A percentile compares a stretch with the other conserved stretches of the same genome.
phyloP scores from a whole-genome alignment of 2,797 vertebrate species.

The Calcarius lapponicus region DNA sequence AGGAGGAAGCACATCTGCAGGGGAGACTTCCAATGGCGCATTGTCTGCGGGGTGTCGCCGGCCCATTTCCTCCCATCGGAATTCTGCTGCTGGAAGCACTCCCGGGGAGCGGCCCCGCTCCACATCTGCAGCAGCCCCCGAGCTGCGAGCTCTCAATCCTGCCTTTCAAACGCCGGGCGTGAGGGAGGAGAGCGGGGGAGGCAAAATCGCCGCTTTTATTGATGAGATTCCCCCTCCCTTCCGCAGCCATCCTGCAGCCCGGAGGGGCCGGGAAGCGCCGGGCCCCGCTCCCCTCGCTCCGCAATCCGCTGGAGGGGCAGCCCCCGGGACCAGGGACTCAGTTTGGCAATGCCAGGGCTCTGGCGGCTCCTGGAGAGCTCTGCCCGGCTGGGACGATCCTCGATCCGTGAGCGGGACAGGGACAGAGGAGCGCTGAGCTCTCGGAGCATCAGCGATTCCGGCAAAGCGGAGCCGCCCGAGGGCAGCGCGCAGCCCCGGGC shows the following conservation, averaged over 20 bases:
- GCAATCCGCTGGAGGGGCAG: not conserved
- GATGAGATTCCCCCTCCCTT: not conserved
- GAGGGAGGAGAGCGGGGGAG: not conserved
- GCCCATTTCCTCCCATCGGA: not conserved
- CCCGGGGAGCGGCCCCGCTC: not conserved
- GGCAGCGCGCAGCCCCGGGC: not conserved
- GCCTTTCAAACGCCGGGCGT: constrained; percentile 21
- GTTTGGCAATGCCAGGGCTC: not conserved
- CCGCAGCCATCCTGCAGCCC: not conserved
- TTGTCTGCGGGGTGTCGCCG: constrained; percentile 6
- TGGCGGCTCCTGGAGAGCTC: not conserved
- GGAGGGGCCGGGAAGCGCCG: not conserved
- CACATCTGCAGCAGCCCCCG: constrained; percentile 25
- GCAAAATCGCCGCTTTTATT: not conserved
- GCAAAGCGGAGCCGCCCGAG: not conserved
- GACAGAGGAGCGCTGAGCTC: not conserved
- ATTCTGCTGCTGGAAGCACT: constrained; percentile 30
- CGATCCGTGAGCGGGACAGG: not conserved
- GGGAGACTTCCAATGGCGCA: not conserved
- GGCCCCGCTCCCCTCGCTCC: not conserved
- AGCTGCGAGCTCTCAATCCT: not conserved
- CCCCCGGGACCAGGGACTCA: not conserved
- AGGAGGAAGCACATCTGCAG: constrained; percentile 39
- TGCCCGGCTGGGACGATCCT: not conserved
- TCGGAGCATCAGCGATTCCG: not conserved